Conservation (phyloP, 2,797 vertebrate species). For the Gadopsis marmoratus region DNA sequence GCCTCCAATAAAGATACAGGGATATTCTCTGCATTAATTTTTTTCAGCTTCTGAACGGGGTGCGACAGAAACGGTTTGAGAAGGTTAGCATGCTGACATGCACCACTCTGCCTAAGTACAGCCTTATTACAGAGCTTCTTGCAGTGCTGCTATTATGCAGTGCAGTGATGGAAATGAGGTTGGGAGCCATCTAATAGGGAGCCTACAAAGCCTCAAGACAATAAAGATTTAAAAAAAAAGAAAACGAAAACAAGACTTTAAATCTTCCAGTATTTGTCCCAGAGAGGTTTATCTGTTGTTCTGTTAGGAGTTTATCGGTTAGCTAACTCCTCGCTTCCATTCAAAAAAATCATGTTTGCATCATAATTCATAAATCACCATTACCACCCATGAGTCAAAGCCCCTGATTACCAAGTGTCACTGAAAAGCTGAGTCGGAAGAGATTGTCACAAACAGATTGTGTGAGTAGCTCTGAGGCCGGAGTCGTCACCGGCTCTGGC, state of each 20-base stretch:
- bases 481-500: background rate
- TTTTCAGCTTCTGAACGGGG: background rate
- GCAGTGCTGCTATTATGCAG: background rate
- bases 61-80: background rate
- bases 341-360: background rate
- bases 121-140: too few relatives aligned
- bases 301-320: too few relatives aligned
- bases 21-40: background rate
- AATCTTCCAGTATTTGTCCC: background rate
- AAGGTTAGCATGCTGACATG: background rate
- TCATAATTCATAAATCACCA: constrained; percentile 4
- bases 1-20: background rate
- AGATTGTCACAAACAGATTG: constrained; percentile 24
- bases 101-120: too few relatives aligned
- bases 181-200: background rate
- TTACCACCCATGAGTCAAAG: background rate
- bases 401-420: constrained; percentile 9
- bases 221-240: too few relatives aligned
- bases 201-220: background rate
- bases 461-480: background rate
- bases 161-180: background rate
- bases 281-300: background rate
- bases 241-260: too few relatives aligned
- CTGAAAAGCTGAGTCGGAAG: constrained; percentile 35
- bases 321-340: background rate